phyloP scores from a whole-genome alignment of 2,888 invertebrate species.

The Nebria salina region DNA sequence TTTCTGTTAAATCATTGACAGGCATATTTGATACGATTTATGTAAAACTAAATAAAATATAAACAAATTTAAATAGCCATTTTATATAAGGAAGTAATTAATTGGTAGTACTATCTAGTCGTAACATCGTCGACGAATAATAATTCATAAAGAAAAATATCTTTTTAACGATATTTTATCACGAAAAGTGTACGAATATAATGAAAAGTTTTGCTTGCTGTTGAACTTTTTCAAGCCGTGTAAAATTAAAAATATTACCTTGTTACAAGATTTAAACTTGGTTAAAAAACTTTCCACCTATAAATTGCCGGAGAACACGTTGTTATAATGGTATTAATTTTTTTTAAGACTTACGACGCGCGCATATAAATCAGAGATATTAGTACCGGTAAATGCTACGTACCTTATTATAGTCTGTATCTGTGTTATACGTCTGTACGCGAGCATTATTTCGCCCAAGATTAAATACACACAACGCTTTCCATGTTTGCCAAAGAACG shows the following conservation, averaged over 20 bases:
- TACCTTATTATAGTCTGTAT: not conserved
- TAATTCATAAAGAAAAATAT: not conserved
- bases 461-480: no score
- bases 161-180: slow-evolving; percentile 1
- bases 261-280: slow-evolving; percentile 29
- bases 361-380: slow-evolving; percentile 20
- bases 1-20: no score
- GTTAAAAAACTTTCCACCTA: slow-evolving; percentile 30
- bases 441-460: no score
- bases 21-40: no score
- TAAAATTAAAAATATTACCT: slow-evolving; percentile 39
- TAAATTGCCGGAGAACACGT: slow-evolving; percentile 35
- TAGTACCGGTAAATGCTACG: not conserved
- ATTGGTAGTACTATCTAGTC: not conserved
- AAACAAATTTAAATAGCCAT: no score
- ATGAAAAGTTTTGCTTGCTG: slow-evolving; percentile 34
- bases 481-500: no score
- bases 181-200: slow-evolving; percentile 7
- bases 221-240: slow-evolving; percentile 26
- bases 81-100: not conserved
- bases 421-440: no score
- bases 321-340: slow-evolving; percentile 43
- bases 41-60: no score
- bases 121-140: not conserved
- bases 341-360: slow-evolving; percentile 21